phyloP scores from a whole-genome alignment of 2,113 vertebrate genomes.

The Indicator maculatus region DNA sequence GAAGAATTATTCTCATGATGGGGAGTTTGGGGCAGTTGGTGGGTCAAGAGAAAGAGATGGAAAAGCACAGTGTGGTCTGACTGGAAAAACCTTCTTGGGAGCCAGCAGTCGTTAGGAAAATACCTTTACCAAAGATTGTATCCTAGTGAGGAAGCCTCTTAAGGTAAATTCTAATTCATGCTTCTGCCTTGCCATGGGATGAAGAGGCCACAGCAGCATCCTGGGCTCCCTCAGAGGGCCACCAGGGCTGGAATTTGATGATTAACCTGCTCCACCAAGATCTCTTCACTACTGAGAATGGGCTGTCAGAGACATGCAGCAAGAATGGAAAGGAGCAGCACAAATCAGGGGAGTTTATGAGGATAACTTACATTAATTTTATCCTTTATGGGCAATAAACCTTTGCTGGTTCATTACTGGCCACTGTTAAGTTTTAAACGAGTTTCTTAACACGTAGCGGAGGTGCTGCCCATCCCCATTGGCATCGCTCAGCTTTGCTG shows the following conservation, averaged over 20 bases:
- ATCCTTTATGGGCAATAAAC: constrained; percentile 39
- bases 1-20: fast-evolving
- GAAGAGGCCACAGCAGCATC: background rate
- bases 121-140: fast-evolving
- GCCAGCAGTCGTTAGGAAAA: background rate
- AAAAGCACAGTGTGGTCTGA: fast-evolving
- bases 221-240: fast-evolving
- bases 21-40: fast-evolving
- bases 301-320: background rate
- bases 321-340: background rate
- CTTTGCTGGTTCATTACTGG: constrained; percentile 11
- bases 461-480: background rate
- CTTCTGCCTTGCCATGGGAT: background rate
- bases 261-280: background rate
- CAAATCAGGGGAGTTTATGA: background rate
- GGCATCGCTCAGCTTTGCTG: background rate
- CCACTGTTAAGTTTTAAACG: background rate
- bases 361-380: background rate
- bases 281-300: background rate
- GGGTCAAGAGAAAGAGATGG: background rate
- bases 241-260: background rate
- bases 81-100: fast-evolving
- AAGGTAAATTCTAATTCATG: fast-evolving
- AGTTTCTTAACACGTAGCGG: background rate
- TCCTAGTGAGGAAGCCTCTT: fast-evolving